Evolutionary conservation across 2,113 vertebrate genomes (phyloP).

Genomic region (Caranx ignobilis): DNA sequence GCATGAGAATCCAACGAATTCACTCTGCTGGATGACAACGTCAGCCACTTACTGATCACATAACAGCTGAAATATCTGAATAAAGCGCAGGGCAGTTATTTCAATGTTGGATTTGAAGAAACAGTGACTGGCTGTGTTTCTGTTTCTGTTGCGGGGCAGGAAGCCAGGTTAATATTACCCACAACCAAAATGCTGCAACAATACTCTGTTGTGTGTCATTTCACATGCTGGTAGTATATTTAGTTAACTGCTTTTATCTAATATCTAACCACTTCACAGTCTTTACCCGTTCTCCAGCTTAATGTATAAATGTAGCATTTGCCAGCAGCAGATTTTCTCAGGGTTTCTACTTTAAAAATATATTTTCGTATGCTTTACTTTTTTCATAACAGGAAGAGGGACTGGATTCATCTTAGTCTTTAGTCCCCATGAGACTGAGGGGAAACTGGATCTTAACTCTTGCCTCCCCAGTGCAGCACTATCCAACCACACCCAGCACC

Average conservation of each 20-base stretch:
- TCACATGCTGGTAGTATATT: constrained; percentile 5
- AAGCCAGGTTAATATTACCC: constrained; percentile 23
- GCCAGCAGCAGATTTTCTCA: constrained; percentile 32
- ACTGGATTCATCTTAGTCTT: constrained; percentile 28
- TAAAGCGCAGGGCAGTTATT: not conserved
- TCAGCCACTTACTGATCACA: constrained; percentile 39
- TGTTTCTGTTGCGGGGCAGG: constrained; percentile 6
- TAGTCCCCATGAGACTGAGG: constrained; percentile 48
- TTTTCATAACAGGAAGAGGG: constrained; percentile 28
- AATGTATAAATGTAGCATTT: constrained; percentile 29
- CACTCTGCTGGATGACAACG: constrained; percentile 24
- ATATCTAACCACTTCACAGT: not conserved
- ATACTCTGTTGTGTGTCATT: constrained; percentile 16
- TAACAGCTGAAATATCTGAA: constrained; percentile 47
- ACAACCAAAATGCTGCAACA: constrained; percentile 7
- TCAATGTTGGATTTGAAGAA: not conserved
- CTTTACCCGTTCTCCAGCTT: constrained; percentile 11
- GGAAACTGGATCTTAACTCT: constrained; percentile 43
- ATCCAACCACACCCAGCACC: constrained; percentile 52
- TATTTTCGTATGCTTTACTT: constrained; percentile 8
- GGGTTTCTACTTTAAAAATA: constrained; percentile 11
- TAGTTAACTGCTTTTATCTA: not conserved
- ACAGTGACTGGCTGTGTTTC: not conserved
- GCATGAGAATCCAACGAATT: constrained; percentile 47
- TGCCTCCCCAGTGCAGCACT: constrained; percentile 42